These are phyloP conservation scores for Raja brachyura DNA, from an alignment of 2,113 vertebrate genomes.

Conservation along the genomic window DNA sequence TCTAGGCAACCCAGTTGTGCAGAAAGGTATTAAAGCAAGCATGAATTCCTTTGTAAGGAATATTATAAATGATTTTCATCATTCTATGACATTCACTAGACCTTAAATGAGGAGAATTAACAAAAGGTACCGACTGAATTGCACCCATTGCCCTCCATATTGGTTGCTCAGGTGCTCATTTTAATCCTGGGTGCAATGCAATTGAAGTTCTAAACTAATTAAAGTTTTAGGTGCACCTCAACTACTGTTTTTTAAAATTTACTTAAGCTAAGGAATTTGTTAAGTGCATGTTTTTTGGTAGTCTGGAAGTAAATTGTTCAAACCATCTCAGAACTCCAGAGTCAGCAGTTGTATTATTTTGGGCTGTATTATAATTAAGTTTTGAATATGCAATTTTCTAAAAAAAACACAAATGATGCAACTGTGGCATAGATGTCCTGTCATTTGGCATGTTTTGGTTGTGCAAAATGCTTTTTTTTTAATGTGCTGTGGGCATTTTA, in stretches of 20 bases:
- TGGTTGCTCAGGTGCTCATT: too few species aligned
- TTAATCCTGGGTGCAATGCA: too few species aligned
- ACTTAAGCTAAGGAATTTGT: not conserved
- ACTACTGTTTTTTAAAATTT: not conserved
- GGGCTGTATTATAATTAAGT: slow-evolving; percentile 5
- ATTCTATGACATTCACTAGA: not conserved
- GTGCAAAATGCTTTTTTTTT: not conserved
- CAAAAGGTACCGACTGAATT: not conserved
- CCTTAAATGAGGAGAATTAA: not conserved
- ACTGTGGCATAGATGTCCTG: not conserved
- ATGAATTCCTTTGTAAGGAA: not conserved
- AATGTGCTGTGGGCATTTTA: not conserved
- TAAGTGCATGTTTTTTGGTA: not conserved
- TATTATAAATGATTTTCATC: not conserved
- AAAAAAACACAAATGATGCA: not conserved
- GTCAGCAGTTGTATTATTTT: not conserved
- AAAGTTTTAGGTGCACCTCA: not conserved
- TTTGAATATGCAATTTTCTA: not conserved
- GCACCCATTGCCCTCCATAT: not conserved
- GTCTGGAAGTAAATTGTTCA: not conserved
- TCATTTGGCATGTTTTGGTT: not conserved
- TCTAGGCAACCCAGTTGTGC: not conserved
- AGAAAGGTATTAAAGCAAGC: not conserved
- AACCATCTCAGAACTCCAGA: not conserved
- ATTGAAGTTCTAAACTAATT: not conserved